phyloP scores from a whole-genome alignment of 2,113 vertebrate genomes.

The Cathartes aura region DNA sequence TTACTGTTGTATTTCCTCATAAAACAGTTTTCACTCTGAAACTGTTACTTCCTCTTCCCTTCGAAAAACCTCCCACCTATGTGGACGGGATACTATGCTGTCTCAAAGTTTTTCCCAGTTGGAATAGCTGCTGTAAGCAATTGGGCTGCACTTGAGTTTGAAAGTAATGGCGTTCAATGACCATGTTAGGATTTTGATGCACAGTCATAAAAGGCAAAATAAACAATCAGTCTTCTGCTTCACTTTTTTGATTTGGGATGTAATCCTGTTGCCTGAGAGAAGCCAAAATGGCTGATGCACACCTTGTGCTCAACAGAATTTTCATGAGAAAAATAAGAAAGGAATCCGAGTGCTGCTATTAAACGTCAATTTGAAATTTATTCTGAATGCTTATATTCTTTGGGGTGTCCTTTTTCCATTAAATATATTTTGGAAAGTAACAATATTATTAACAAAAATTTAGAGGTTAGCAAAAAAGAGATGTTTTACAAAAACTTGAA shows the following conservation, averaged over 20 bases:
- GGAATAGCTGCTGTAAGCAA: not conserved
- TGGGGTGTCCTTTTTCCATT: not conserved
- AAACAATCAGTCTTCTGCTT: not conserved
- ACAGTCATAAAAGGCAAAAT: not conserved
- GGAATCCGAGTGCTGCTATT: not conserved
- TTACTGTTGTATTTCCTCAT: not conserved
- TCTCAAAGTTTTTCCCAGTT: not conserved
- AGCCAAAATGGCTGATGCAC: not conserved
- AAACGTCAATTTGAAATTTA: not conserved
- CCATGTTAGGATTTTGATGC: not conserved
- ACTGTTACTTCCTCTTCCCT: not conserved
- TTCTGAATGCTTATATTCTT: not conserved
- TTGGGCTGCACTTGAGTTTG: not conserved
- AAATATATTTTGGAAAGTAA: not conserved
- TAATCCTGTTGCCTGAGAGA: not conserved
- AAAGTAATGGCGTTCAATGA: not conserved
- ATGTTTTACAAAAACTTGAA: not conserved
- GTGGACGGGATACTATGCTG: not conserved
- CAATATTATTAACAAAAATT: not conserved
- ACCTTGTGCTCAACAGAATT: not conserved
- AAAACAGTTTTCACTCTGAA: not conserved
- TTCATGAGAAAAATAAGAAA: not conserved
- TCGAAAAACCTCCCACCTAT: not conserved
- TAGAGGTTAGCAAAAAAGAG: not conserved
- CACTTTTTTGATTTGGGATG: not conserved